Conservation (phyloP, 2,797 vertebrate genomes). For the Valencia hispanica region DNA sequence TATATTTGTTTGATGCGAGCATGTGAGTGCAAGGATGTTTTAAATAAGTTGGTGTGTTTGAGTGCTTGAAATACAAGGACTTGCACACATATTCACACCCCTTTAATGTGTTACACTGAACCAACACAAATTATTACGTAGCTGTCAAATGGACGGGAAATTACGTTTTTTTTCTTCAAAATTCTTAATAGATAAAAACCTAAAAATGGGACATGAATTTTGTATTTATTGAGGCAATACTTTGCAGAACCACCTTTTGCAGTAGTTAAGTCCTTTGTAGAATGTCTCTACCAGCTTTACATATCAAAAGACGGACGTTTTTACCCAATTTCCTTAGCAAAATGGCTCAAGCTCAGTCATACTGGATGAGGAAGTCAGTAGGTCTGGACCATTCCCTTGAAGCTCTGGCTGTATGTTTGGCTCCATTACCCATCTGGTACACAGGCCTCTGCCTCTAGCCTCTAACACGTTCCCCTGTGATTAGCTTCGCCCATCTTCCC, state of each 20-base stretch:
- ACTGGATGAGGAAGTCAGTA: background rate
- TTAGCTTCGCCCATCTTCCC: too few species aligned
- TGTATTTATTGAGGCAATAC: background rate
- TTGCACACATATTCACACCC: background rate
- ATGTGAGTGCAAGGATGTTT: background rate
- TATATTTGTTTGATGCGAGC: background rate
- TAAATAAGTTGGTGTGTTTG: background rate
- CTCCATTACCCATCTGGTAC: too few species aligned
- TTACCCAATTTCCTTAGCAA: background rate
- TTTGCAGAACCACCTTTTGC: background rate
- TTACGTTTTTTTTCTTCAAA: background rate
- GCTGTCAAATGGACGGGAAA: background rate
- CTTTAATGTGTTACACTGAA: too few species aligned
- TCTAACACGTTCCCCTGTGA: too few species aligned
- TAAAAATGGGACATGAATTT: background rate
- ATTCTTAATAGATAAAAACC: background rate
- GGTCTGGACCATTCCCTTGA: too few species aligned
- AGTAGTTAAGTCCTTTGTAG: background rate
- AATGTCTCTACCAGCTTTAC: background rate
- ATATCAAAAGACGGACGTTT: background rate
- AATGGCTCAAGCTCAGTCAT: background rate
- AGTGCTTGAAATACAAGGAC: background rate
- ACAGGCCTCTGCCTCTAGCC: too few species aligned
- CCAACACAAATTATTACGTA: background rate
- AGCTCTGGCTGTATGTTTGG: too few species aligned